phyloP scores from a whole-genome alignment of 2,888 invertebrate genomes.

The Drosophila borealis region DNA sequence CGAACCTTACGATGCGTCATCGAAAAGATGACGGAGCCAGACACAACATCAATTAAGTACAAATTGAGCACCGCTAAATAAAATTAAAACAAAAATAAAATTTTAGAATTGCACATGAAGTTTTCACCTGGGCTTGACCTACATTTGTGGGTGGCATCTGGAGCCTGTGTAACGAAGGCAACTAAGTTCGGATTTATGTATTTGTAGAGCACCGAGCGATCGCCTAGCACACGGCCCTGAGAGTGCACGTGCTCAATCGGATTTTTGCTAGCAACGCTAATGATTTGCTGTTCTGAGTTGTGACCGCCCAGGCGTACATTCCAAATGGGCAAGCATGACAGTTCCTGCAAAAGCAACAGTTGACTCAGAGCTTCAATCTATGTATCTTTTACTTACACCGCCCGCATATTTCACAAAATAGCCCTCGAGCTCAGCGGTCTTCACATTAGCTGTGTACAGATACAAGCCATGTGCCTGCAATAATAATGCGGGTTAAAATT shows the following conservation, averaged over 20 bases:
- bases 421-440: slow-evolving; percentile 87
- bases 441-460: slow-evolving; percentile 88
- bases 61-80: slow-evolving; percentile 91
- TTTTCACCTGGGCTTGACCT: slow-evolving; percentile 24
- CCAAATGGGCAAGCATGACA: slow-evolving; percentile 90
- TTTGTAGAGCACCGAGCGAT: slow-evolving; percentile 98
- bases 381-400: slow-evolving; percentile 68
- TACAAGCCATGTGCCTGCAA: slow-evolving; percentile 86
- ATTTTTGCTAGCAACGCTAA: slow-evolving; percentile 88
- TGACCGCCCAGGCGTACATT: slow-evolving; percentile 88
- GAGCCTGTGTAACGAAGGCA: slow-evolving; percentile 92
- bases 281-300: slow-evolving; percentile 87
- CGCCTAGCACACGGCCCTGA: slow-evolving; percentile 96
- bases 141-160: slow-evolving; percentile 92
- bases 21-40: slow-evolving; percentile 93
- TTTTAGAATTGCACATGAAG: too few species aligned
- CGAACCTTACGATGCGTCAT: slow-evolving; percentile 93
- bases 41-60: slow-evolving; percentile 95
- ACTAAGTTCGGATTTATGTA: slow-evolving; percentile 99
- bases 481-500: slow-evolving; percentile 4
- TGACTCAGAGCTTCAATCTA: neutral
- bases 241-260: slow-evolving; percentile 93
- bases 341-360: slow-evolving; percentile 84
- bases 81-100: neutral
- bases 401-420: slow-evolving; percentile 85